Evolutionary conservation across 2,888 invertebrate species (phyloP).

Genomic region (Xestia ashworthii): DNA sequence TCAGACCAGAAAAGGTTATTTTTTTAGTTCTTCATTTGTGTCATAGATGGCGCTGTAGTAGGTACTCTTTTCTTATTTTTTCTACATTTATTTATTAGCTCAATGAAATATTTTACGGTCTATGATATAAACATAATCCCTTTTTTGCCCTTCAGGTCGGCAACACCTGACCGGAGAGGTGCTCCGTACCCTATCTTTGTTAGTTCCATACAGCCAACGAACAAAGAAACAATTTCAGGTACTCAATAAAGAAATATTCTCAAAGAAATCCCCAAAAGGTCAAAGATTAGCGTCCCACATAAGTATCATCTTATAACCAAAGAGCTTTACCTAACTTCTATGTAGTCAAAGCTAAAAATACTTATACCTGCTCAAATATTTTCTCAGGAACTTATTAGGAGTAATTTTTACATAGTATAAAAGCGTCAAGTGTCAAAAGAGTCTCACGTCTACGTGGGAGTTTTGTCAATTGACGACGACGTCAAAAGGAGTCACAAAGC

Average conservation of each 20-base stretch:
- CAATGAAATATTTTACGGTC: background rate
- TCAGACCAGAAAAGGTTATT: no score
- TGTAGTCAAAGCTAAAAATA: background rate
- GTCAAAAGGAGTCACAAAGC: constrained; percentile 37
- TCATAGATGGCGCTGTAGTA: no score
- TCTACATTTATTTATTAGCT: background rate
- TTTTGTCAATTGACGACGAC: constrained; percentile 34
- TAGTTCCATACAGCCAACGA: background rate
- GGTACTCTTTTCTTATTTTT: no score
- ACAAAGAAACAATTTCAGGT: background rate
- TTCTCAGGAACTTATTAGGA: constrained; percentile 18
- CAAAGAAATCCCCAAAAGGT: background rate
- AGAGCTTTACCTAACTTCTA: background rate
- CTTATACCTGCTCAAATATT: background rate
- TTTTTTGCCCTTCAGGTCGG: no score
- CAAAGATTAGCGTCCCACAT: background rate
- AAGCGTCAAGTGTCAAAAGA: constrained; percentile 34
- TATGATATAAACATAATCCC: background rate
- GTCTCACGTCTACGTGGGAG: constrained; percentile 14
- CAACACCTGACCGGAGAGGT: no score
- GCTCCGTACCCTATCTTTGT: no score
- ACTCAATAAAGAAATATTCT: background rate
- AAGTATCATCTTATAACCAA: background rate
- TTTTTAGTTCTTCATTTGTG: no score
- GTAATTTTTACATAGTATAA: constrained; percentile 31